Conservation (phyloP, 1,140 invertebrate species). For the Zaprionus davidi region DNA sequence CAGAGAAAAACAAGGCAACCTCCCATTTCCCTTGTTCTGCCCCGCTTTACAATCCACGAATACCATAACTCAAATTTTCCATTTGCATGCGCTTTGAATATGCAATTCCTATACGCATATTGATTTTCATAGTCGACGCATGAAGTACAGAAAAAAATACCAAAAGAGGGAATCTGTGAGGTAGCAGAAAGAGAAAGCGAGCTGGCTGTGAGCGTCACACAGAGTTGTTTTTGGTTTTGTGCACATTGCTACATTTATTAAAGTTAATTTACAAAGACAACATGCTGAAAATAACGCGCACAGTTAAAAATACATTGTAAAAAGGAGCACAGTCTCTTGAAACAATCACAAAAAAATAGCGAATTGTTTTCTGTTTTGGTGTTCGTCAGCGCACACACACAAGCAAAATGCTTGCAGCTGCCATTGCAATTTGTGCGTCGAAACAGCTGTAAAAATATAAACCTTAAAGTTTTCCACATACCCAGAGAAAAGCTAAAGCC, state of each 20-base stretch:
- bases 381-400: not conserved
- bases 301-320: constrained; percentile 72
- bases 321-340: constrained; percentile 41
- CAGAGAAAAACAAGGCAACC: not conserved
- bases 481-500: not conserved
- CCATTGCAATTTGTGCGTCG: constrained; percentile 42
- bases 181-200: not conserved
- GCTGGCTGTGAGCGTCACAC: not conserved
- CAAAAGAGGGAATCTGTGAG: not conserved
- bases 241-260: constrained; percentile 60
- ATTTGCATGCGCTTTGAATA: constrained; percentile 74
- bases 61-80: constrained; percentile 65
- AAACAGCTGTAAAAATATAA: constrained; percentile 61
- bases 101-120: constrained; percentile 66
- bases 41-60: constrained; percentile 1
- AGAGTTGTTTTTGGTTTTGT: constrained; percentile 44
- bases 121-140: constrained; percentile 59
- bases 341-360: constrained; percentile 42
- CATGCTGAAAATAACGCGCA: constrained; percentile 28
- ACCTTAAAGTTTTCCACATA: constrained; percentile 1
- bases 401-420: constrained; percentile 30
- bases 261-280: constrained; percentile 80
- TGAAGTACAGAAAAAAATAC: not conserved
- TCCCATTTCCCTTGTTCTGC: not conserved
- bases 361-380: constrained; percentile 20